phyloP scores from a whole-genome alignment of 64 coral and sea anemone genomes.

The Montipora capricornis region DNA sequence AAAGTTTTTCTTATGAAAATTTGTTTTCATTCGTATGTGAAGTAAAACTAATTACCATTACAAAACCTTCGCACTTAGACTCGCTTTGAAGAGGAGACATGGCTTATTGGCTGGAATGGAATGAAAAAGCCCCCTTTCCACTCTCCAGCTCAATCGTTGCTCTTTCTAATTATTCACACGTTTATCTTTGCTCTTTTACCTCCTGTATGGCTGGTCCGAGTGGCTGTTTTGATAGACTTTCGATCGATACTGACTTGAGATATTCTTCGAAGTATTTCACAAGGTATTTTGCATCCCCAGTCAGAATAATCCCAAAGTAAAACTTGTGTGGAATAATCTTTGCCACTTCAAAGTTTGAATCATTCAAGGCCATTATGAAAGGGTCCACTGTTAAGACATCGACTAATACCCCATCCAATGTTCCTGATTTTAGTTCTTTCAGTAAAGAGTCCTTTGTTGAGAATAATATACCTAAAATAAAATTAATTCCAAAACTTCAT shows the following conservation, averaged over 20 bases:
- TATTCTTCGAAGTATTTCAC: slow-evolving; percentile 23
- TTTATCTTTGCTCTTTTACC: too few relatives aligned
- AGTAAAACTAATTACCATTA: too few relatives aligned
- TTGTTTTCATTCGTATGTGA: too few relatives aligned
- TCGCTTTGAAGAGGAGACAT: too few relatives aligned
- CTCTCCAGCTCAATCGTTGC: too few relatives aligned
- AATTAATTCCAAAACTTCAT: not conserved
- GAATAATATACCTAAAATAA: slow-evolving; percentile 6
- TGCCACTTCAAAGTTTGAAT: slow-evolving; percentile 9
- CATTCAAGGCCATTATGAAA: slow-evolving; percentile 21
- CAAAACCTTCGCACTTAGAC: too few relatives aligned
- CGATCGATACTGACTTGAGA: slow-evolving; percentile 1
- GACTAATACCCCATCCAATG: slow-evolving; percentile 54
- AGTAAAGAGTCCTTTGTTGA: slow-evolving; percentile 9
- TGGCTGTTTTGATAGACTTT: not conserved
- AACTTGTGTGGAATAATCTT: slow-evolving; percentile 23
- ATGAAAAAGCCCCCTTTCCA: too few relatives aligned
- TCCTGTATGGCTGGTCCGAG: not conserved
- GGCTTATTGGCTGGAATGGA: too few relatives aligned
- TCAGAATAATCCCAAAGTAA: slow-evolving; percentile 32
- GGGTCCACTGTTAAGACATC: slow-evolving; percentile 31
- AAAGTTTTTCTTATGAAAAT: too few relatives aligned
- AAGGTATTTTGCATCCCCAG: slow-evolving; percentile 52
- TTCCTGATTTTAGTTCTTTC: not conserved
- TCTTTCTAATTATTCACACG: too few relatives aligned